Conservation (phyloP, 35 echinoderm and acorn worm species). For the Holothuria glaberrima region DNA sequence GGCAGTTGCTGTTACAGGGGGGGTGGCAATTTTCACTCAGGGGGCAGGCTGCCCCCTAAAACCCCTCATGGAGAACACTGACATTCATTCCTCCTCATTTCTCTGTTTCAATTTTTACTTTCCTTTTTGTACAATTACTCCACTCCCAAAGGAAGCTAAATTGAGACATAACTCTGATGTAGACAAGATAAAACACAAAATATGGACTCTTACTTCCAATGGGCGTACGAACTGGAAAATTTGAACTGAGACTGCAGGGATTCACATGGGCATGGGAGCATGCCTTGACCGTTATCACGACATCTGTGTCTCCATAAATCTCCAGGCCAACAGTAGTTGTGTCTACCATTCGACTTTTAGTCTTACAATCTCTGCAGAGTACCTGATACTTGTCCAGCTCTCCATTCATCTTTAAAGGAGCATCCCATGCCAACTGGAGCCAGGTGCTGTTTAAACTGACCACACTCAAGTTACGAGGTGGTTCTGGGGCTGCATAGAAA, state of each 20-base stretch:
- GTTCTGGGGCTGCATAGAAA: neutral
- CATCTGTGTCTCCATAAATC: neutral
- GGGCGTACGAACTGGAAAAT: neutral
- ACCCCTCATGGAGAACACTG: too few relatives aligned
- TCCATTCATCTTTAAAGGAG: slow-evolving; percentile 21
- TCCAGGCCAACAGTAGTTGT: neutral
- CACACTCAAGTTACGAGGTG: neutral
- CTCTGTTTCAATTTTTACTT: too few relatives aligned
- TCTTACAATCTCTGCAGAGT: neutral
- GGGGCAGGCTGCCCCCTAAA: too few relatives aligned
- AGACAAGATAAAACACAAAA: too few relatives aligned
- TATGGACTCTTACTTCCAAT: neutral
- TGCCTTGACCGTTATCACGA: neutral
- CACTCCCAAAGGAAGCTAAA: too few relatives aligned
- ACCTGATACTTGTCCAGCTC: neutral
- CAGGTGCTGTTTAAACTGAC: neutral
- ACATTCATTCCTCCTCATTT: too few relatives aligned
- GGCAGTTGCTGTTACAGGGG: too few relatives aligned
- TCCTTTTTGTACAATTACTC: too few relatives aligned
- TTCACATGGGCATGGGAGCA: neutral
- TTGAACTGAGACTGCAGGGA: neutral
- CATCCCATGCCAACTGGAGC: neutral
- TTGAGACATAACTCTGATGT: too few relatives aligned
- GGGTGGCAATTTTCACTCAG: too few relatives aligned
- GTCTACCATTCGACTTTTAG: neutral